Evolutionary conservation across 2,888 invertebrate genomes (phyloP).

Genomic region (Heliconius aoede): DNA sequence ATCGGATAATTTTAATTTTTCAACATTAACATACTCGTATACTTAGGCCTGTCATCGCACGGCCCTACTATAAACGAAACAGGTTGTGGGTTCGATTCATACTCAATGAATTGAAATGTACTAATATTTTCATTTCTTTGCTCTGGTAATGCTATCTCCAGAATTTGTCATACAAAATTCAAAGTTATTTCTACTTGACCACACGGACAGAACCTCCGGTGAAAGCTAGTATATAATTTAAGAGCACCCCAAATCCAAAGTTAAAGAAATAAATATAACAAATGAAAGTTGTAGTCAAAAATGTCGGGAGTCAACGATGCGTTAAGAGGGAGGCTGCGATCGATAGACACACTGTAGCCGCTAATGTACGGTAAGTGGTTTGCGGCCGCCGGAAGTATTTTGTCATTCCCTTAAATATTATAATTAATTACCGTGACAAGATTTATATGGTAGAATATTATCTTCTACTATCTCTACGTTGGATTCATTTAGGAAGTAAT

Average conservation of each 20-base stretch:
- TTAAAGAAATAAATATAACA: constrained; percentile 26
- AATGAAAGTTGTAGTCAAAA: constrained; percentile 26
- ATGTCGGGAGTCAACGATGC: constrained; percentile 20
- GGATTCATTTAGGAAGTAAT: background rate
- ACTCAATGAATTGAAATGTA: too few species aligned
- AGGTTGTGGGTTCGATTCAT: too few species aligned
- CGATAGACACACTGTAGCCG: constrained; percentile 42
- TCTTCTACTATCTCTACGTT: too few species aligned
- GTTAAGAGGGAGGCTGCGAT: constrained; percentile 30
- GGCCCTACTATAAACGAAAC: too few species aligned
- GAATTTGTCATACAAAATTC: background rate
- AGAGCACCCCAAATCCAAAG: background rate
- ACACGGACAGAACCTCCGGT: background rate
- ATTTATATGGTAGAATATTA: background rate
- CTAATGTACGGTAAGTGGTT: constrained; percentile 42
- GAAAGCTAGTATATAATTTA: constrained; percentile 4
- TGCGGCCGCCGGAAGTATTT: constrained; percentile 18
- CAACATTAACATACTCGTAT: too few species aligned
- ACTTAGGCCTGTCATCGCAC: too few species aligned
- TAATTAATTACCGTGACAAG: constrained; percentile 21
- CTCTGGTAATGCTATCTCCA: too few species aligned
- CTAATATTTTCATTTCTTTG: too few species aligned
- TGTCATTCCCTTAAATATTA: constrained; percentile 15
- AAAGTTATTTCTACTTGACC: background rate
- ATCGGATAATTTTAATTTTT: too few species aligned